These are phyloP conservation scores for Chelidonichthys spinosus DNA, from an alignment of 2,797 vertebrate species.

Conservation along the genomic window DNA sequence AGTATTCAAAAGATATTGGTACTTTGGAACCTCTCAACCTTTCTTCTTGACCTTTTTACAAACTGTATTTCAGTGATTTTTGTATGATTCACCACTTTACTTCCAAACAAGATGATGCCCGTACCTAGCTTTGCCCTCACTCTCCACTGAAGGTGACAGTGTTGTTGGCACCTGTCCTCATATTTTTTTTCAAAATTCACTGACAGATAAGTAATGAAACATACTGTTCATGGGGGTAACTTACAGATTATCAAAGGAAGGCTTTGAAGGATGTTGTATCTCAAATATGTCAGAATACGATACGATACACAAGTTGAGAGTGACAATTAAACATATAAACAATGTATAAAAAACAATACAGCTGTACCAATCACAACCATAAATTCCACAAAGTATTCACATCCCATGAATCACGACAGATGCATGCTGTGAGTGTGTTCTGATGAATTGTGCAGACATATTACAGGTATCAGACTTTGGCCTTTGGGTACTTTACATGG, in stretches of 20 bases:
- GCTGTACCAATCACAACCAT: no score
- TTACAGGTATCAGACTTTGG: background rate
- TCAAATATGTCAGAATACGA: background rate
- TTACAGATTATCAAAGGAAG: background rate
- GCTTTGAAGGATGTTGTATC: no score
- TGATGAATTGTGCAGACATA: no score
- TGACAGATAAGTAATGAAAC: background rate
- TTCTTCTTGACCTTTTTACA: background rate
- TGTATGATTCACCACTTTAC: background rate
- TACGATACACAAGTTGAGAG: no score
- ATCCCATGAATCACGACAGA: no score
- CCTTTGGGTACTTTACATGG: background rate
- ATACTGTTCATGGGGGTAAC: background rate
- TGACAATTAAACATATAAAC: no score
- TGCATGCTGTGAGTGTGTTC: no score
- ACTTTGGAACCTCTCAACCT: background rate
- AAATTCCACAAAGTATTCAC: no score
- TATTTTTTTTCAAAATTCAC: background rate
- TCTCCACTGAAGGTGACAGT: background rate
- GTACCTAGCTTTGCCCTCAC: background rate
- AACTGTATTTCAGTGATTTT: slow-evolving; percentile 1
- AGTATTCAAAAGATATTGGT: slow-evolving; percentile 6
- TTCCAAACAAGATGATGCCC: background rate
- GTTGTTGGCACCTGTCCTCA: background rate
- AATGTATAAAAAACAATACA: no score